Conservation (phyloP, 1,140 invertebrate species). For the Lepidotrigona ventralis region DNA sequence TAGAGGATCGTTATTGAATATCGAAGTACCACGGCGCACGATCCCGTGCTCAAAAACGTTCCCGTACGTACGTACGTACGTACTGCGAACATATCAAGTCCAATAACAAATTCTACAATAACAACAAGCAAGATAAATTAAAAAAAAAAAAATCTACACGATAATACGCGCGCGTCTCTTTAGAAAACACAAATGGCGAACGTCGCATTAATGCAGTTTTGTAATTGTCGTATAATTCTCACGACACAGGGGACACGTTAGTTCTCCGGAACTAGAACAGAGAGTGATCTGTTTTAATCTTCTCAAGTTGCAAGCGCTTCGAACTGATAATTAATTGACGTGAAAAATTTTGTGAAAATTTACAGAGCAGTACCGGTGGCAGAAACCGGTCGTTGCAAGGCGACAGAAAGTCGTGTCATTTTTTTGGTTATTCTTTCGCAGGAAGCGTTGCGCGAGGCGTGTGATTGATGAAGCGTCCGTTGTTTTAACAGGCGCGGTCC, state of each 20-base stretch:
- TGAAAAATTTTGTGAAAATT: not conserved
- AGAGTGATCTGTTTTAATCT: too few species aligned
- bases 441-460: not conserved
- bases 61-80: too few species aligned
- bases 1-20: not conserved
- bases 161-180: not conserved
- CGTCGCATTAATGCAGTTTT: too few species aligned
- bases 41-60: not conserved
- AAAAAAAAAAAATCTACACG: not conserved
- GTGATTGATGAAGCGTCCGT: not conserved
- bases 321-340: not conserved
- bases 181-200: too few species aligned
- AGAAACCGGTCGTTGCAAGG: not conserved
- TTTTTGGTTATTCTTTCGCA: not conserved
- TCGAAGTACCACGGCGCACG: not conserved
- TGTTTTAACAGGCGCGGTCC: not conserved
- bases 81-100: not conserved
- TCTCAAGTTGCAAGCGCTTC: too few species aligned
- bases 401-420: not conserved
- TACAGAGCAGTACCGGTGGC: not conserved
- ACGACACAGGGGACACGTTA: too few species aligned
- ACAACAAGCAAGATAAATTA: too few species aligned
- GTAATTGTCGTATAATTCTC: too few species aligned
- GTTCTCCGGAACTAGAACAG: too few species aligned
- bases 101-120: not conserved